Percentiles rank a stretch among this genome's conserved stretches.
Evolutionary conservation across 2,797 vertebrate species (phyloP).

Genomic region (Lindbergichthys nudifrons): DNA sequence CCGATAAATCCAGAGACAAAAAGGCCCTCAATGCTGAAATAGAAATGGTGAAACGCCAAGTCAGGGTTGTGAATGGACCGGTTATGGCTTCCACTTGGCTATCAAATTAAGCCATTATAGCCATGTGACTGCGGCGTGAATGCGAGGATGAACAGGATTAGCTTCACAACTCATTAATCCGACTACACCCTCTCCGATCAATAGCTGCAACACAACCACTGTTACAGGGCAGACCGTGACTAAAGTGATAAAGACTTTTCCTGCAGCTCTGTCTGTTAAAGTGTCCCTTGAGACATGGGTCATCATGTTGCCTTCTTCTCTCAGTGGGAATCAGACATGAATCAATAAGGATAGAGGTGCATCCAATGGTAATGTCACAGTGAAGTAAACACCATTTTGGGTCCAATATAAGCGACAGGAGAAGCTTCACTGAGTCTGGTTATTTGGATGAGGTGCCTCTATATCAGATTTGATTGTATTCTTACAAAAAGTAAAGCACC

Average conservation of each 20-base stretch:
- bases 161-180: conserved; percentile 75
- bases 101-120: conserved; percentile 71
- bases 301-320: neutral
- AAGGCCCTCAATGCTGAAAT: conserved; percentile 47
- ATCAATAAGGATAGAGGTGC: conserved; percentile 10
- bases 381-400: conserved; percentile 13
- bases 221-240: conserved; percentile 11
- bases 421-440: neutral
- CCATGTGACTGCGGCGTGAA: conserved; percentile 76
- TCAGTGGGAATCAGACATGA: conserved; percentile 4
- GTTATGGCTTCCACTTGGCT: conserved; percentile 63
- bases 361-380: conserved; percentile 18
- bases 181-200: conserved; percentile 49
- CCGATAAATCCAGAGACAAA: conserved; percentile 72
- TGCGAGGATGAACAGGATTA: conserved; percentile 77
- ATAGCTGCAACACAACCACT: conserved; percentile 40
- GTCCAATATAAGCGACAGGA: conserved; percentile 12
- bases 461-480: neutral
- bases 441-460: neutral
- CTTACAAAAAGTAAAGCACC: neutral
- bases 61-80: conserved; percentile 59
- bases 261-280: neutral
- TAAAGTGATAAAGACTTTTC: neutral
- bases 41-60: conserved; percentile 39
- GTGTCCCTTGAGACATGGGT: neutral